Evolutionary conservation across 2,888 invertebrate genomes (phyloP).

Genomic region (Herminia tarsipennalis): DNA sequence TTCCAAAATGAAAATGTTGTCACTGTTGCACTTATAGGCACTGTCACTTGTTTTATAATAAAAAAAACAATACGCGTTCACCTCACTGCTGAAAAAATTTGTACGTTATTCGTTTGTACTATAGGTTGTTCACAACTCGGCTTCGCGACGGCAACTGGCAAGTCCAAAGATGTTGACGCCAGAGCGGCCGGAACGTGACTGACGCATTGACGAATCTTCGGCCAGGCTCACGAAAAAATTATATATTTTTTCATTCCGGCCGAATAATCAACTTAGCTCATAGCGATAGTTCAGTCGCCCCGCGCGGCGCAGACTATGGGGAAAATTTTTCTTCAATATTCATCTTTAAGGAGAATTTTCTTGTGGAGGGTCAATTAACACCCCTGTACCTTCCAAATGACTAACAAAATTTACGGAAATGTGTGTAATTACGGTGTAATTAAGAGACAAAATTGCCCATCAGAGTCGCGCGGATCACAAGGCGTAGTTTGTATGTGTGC

Average conservation of each 20-base stretch:
- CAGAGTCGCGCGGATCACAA: constrained; percentile 54
- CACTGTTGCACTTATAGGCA: constrained; percentile 70
- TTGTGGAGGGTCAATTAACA: constrained; percentile 24
- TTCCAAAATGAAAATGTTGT: constrained; percentile 49
- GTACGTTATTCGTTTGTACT: constrained; percentile 81
- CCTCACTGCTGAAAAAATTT: constrained; percentile 80
- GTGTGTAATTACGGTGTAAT: constrained; percentile 61
- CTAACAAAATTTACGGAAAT: constrained; percentile 47
- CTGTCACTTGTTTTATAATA: constrained; percentile 67
- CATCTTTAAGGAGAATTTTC: constrained; percentile 54
- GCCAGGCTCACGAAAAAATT: constrained; percentile 79
- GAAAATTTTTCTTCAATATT: constrained; percentile 48
- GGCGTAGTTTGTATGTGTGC: constrained; percentile 59
- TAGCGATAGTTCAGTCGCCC: constrained; percentile 83
- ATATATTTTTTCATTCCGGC: constrained; percentile 79
- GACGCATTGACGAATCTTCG: constrained; percentile 83
- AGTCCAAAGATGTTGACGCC: constrained; percentile 73
- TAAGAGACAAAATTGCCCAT: constrained; percentile 72
- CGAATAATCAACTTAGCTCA: constrained; percentile 82
- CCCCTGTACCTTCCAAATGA: constrained; percentile 42
- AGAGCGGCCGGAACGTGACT: constrained; percentile 75
- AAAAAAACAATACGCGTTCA: constrained; percentile 65
- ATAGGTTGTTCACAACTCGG: constrained; percentile 80
- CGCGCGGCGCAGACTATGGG: constrained; percentile 50
- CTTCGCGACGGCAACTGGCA: constrained; percentile 66